Conservation (phyloP, 1,140 invertebrate genomes). For the Aphelinus atriplicis region DNA sequence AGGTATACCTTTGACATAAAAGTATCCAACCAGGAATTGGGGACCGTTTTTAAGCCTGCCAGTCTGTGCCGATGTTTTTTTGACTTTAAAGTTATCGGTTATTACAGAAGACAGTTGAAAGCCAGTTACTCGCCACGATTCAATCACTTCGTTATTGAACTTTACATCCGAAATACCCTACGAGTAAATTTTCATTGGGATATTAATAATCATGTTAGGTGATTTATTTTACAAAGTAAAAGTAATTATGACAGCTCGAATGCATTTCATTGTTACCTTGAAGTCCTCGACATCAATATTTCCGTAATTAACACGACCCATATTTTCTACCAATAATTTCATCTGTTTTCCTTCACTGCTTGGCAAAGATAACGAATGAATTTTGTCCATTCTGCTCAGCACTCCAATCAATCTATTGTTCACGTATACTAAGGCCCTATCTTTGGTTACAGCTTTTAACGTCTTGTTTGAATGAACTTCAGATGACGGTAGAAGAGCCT, state of each 20-base stretch:
- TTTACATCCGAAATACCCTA: slow-evolving; percentile 55
- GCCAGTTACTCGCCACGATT: slow-evolving; percentile 53
- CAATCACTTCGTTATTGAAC: slow-evolving; percentile 40
- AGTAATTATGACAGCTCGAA: too few relatives aligned
- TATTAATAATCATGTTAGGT: not conserved
- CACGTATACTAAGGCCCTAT: slow-evolving; percentile 80
- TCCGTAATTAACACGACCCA: slow-evolving; percentile 83
- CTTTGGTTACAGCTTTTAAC: slow-evolving; percentile 71
- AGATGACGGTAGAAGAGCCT: slow-evolving; percentile 68
- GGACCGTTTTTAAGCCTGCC: slow-evolving; percentile 53
- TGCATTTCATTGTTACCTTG: slow-evolving; percentile 67
- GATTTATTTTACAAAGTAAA: too few relatives aligned
- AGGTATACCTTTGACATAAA: slow-evolving; percentile 51
- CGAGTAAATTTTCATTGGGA: slow-evolving; percentile 21
- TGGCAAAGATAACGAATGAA: slow-evolving; percentile 66
- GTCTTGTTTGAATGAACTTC: slow-evolving; percentile 62
- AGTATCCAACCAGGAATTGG: slow-evolving; percentile 63
- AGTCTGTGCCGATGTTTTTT: slow-evolving; percentile 18
- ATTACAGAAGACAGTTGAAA: slow-evolving; percentile 39
- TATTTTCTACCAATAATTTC: slow-evolving; percentile 83
- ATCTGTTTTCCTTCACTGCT: slow-evolving; percentile 68
- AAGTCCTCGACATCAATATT: slow-evolving; percentile 70
- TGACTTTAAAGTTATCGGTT: not conserved
- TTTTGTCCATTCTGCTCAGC: slow-evolving; percentile 70
- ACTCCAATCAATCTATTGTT: slow-evolving; percentile 71